phyloP scores from a whole-genome alignment of 2,113 vertebrate genomes.

The Phaethornis superciliosus region DNA sequence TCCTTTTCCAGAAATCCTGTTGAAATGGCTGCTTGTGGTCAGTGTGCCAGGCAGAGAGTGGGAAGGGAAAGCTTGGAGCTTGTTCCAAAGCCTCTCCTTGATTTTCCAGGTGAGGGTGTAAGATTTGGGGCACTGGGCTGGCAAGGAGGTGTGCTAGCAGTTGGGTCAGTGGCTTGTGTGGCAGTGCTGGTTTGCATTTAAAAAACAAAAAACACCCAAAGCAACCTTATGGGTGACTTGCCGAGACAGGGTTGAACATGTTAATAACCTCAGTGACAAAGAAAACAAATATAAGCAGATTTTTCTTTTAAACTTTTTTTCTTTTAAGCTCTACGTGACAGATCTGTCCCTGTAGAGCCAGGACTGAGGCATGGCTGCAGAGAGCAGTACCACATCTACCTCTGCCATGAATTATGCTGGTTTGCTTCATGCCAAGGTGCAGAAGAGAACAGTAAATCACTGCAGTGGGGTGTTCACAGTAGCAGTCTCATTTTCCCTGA shows the following conservation, averaged over 20 bases:
- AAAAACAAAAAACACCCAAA: background rate
- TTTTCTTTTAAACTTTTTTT: background rate
- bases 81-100: background rate
- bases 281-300: background rate
- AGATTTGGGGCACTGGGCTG: background rate
- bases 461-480: background rate
- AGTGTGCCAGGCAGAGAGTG: background rate
- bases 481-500: background rate
- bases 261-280: background rate
- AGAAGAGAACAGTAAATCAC: background rate
- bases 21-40: background rate
- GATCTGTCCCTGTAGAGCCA: background rate
- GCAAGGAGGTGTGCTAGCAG: background rate
- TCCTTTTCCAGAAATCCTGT: background rate
- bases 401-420: background rate
- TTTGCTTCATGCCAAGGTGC: background rate
- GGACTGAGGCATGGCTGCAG: background rate
- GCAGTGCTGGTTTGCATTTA: background rate
- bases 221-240: rapidly evolving
- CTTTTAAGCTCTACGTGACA: background rate
- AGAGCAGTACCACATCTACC: background rate
- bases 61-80: background rate
- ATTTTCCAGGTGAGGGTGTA: background rate
- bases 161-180: background rate
- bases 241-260: background rate